phyloP scores from a whole-genome alignment of 2,888 invertebrate genomes.

The Heliconius ismenius region DNA sequence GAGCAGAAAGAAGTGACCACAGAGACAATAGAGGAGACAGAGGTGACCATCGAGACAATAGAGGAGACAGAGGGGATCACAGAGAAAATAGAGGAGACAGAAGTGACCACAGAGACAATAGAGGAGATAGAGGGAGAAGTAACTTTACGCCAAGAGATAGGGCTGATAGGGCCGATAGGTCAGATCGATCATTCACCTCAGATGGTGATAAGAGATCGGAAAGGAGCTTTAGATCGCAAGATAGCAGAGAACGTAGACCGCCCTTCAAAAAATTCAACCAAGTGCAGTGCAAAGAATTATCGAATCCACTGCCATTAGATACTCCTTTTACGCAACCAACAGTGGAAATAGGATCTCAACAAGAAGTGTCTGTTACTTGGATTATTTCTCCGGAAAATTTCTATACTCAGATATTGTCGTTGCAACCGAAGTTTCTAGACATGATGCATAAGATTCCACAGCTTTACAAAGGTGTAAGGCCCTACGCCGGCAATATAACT shows the following conservation, averaged over 20 bases:
- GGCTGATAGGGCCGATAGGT: no score
- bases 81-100: no score
- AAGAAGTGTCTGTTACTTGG: constrained; percentile 86
- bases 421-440: constrained; percentile 81
- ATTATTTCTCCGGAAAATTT: constrained; percentile 88
- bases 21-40: no score
- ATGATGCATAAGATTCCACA: constrained; percentile 88
- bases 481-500: constrained; percentile 67
- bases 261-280: constrained; percentile 65
- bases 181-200: no score
- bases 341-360: constrained; percentile 77
- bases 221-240: constrained; percentile 60
- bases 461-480: constrained; percentile 82
- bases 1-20: no score
- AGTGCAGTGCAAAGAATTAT: constrained; percentile 65
- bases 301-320: constrained; percentile 74
- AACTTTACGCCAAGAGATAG: no score
- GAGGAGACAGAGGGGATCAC: no score
- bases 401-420: constrained; percentile 82
- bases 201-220: no score
- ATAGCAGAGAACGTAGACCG: constrained; percentile 53
- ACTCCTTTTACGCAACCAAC: constrained; percentile 73
- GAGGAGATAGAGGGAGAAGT: no score
- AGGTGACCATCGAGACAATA: no score
- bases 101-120: no score